Conservation (phyloP, 2,888 invertebrate genomes). For the Apodemia hepburni region DNA sequence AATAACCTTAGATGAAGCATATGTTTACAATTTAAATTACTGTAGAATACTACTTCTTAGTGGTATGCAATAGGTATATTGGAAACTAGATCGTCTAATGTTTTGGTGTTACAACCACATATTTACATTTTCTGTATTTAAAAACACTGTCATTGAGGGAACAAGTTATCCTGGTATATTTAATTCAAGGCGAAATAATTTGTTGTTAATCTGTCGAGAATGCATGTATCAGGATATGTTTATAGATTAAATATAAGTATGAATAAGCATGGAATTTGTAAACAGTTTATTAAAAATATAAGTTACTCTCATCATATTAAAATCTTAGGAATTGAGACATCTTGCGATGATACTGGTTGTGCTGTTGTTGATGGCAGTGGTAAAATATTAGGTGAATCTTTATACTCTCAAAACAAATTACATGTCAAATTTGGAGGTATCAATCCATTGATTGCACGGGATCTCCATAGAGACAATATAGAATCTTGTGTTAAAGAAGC, state of each 20-base stretch:
- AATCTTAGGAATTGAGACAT: conserved; percentile 96
- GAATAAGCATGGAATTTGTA: conserved; percentile 5
- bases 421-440: conserved; percentile 92
- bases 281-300: conserved; percentile 15
- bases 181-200: too few relatives aligned
- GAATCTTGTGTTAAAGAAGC: conserved; percentile 85
- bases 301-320: conserved; percentile 31
- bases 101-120: too few relatives aligned
- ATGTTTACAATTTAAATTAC: too few relatives aligned
- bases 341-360: conserved; percentile 98
- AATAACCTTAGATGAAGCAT: too few relatives aligned
- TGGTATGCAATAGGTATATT: too few relatives aligned
- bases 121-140: too few relatives aligned
- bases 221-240: neutral
- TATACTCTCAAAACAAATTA: conserved; percentile 88
- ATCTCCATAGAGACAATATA: conserved; percentile 90
- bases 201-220: too few relatives aligned
- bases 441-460: conserved; percentile 91
- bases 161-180: too few relatives aligned
- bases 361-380: conserved; percentile 89
- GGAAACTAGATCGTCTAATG: too few relatives aligned
- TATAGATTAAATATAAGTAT: neutral
- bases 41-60: too few relatives aligned
- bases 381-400: conserved; percentile 87
- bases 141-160: too few relatives aligned